Evolutionary conservation across 2,888 invertebrate genomes (phyloP).

Genomic region (Mamestra brassicae): DNA sequence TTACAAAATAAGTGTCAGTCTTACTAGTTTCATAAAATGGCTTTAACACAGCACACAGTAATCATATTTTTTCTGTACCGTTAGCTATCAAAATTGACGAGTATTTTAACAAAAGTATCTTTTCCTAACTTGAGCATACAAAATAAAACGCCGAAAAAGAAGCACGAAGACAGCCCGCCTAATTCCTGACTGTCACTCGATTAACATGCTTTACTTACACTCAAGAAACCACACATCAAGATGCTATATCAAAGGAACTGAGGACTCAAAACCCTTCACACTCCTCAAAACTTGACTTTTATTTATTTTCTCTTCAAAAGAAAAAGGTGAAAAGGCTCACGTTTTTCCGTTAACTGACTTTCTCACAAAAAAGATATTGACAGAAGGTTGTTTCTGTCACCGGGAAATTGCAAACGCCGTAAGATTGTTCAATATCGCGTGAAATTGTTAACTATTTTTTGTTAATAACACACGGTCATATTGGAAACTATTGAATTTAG

Average conservation of each 20-base stretch:
- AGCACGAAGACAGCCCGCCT: neutral
- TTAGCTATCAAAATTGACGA: too few species aligned
- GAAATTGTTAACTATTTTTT: too few species aligned
- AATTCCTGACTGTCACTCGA: constrained; percentile 31
- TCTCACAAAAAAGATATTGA: neutral
- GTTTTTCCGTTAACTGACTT: constrained; percentile 61
- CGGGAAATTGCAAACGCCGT: too few species aligned
- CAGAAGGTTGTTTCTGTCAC: neutral
- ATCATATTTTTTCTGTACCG: too few species aligned
- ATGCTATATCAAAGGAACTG: constrained; percentile 46
- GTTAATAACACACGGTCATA: too few species aligned
- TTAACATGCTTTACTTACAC: constrained; percentile 31
- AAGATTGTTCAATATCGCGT: too few species aligned
- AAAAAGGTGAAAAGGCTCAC: constrained; percentile 61
- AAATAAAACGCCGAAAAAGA: neutral
- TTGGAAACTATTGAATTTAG: too few species aligned
- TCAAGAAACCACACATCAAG: constrained; percentile 47
- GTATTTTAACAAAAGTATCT: neutral
- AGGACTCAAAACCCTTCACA: constrained; percentile 40
- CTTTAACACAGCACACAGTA: too few species aligned
- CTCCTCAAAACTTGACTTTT: constrained; percentile 45
- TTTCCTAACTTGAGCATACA: neutral
- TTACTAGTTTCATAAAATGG: too few species aligned
- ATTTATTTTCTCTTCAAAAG: constrained; percentile 47
- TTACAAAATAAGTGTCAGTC: neutral